Conservation (phyloP, 2,888 invertebrate genomes). For the Macrosoma leucophasiata region DNA sequence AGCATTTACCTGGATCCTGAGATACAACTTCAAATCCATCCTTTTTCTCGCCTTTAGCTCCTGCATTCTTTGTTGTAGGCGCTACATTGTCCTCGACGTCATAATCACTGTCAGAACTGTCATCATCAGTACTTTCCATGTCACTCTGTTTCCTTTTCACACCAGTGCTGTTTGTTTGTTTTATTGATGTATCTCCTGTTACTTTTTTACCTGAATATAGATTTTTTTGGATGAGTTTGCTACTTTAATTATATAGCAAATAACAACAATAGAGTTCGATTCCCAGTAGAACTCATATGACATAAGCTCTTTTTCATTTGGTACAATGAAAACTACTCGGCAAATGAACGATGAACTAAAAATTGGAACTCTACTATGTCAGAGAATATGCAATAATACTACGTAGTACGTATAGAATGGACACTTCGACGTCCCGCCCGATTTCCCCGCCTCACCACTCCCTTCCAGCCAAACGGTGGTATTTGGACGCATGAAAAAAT, state of each 20-base stretch:
- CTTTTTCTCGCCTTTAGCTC: conserved; percentile 61
- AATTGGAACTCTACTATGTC: too few relatives aligned
- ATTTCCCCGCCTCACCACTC: too few relatives aligned
- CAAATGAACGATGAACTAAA: too few relatives aligned
- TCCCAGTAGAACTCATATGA: too few relatives aligned
- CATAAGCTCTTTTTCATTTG: too few relatives aligned
- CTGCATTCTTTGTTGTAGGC: conserved; percentile 33
- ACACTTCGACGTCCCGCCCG: too few relatives aligned
- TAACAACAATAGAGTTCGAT: background rate
- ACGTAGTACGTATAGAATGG: too few relatives aligned
- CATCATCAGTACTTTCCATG: conserved; percentile 58
- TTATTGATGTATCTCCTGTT: conserved; percentile 33
- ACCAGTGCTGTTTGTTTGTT: conserved; percentile 24
- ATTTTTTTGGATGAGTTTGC: background rate
- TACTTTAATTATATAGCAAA: background rate
- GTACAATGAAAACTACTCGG: too few relatives aligned
- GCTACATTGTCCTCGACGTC: conserved; percentile 57
- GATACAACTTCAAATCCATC: conserved; percentile 81
- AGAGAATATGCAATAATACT: too few relatives aligned
- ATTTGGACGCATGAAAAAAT: too few relatives aligned
- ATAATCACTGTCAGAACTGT: conserved; percentile 66
- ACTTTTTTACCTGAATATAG: conserved; percentile 58
- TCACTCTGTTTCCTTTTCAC: conserved; percentile 48
- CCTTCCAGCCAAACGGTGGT: too few relatives aligned
- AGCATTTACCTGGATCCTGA: conserved; percentile 72